Conservation (phyloP, 2,888 invertebrate species). For the Drosophila peninsularis region DNA sequence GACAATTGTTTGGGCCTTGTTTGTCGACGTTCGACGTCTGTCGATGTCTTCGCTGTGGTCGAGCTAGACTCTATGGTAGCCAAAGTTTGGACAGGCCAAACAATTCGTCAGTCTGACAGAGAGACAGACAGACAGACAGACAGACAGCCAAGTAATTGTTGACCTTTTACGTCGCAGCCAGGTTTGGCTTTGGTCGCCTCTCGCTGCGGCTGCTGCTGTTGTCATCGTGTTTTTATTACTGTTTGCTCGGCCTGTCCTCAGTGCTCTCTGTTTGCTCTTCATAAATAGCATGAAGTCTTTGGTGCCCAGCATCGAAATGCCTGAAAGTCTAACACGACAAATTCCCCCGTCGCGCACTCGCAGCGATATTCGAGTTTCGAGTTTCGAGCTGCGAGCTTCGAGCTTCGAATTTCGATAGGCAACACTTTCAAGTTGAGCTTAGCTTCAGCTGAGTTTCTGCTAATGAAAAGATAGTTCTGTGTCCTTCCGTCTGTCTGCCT, state of each 20-base stretch:
- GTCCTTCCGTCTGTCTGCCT: conserved; percentile 2
- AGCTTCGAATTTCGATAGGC: conserved; percentile 71
- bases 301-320: conserved; percentile 74
- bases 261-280: conserved; percentile 69
- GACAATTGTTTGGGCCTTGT: conserved; percentile 80
- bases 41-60: conserved; percentile 63
- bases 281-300: conserved; percentile 79
- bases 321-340: conserved; percentile 77
- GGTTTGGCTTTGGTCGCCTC: conserved; percentile 56
- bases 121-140: conserved; percentile 3
- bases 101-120: conserved; percentile 72
- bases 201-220: conserved; percentile 38
- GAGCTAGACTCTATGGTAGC: conserved; percentile 78
- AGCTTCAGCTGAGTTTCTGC: background rate
- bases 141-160: conserved; percentile 75
- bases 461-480: conserved; percentile 1
- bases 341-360: conserved; percentile 66
- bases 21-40: conserved; percentile 59
- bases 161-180: conserved; percentile 76
- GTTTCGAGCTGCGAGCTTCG: conserved; percentile 70
- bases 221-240: conserved; percentile 77
- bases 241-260: conserved; percentile 71
- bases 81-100: conserved; percentile 79
- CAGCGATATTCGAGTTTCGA: conserved; percentile 70
- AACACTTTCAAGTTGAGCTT: conserved; percentile 4